These are phyloP conservation scores for Netta rufina DNA, from an alignment of 2,797 vertebrate genomes.

Conservation along the genomic window DNA sequence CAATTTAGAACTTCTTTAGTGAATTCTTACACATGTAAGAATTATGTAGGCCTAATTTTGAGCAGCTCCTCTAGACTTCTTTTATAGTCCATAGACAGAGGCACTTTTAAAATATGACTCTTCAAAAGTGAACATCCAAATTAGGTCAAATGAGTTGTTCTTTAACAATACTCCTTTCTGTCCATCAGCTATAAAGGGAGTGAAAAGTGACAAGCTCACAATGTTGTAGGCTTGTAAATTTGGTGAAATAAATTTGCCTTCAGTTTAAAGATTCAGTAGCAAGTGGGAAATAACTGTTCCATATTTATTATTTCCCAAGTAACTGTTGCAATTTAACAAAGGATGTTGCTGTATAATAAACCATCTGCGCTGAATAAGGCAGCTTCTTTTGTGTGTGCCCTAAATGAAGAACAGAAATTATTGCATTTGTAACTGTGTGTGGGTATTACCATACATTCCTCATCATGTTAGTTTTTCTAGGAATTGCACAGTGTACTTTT, in stretches of 20 bases:
- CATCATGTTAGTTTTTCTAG: neutral
- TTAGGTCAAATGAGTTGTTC: neutral
- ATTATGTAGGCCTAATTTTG: neutral
- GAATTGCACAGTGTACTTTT: neutral
- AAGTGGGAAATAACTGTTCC: neutral
- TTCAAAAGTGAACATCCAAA: neutral
- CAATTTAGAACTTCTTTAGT: rapidly evolving
- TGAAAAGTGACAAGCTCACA: neutral
- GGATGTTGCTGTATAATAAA: neutral
- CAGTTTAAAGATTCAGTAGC: neutral
- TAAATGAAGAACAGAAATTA: neutral
- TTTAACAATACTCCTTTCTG: neutral
- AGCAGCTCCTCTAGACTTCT: neutral
- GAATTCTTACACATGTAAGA: neutral
- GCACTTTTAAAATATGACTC: neutral
- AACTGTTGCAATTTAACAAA: neutral
- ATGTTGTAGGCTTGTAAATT: neutral
- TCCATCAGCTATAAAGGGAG: neutral
- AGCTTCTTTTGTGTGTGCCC: neutral
- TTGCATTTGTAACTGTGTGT: neutral
- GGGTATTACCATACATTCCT: neutral
- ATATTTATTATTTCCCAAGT: neutral
- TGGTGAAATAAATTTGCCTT: neutral
- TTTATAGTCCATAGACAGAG: neutral
- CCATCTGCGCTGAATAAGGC: neutral